Percentiles rank a stretch among this genome's conserved stretches.
These are phyloP conservation scores for Apocheima hispidaria DNA, from an alignment of 2,888 invertebrate species.

Conservation along the genomic window DNA sequence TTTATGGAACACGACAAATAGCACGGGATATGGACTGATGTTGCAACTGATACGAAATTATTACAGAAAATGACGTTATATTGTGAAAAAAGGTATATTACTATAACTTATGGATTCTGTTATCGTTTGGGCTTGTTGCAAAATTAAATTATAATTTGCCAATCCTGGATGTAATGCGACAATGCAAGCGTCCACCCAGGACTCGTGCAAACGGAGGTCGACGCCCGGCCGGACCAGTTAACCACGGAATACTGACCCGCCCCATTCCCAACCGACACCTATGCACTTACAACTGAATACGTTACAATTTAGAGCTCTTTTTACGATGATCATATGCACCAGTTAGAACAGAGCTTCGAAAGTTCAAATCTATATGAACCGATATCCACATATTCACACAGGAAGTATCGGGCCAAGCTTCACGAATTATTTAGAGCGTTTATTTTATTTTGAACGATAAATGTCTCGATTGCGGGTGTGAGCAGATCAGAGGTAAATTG, in stretches of 20 bases:
- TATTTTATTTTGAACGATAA: constrained; percentile 37
- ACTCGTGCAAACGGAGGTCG: constrained; percentile 70
- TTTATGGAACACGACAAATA: background rate
- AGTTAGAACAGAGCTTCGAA: constrained; percentile 54
- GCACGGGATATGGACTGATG: background rate
- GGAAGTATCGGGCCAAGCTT: constrained; percentile 49
- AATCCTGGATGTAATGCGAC: constrained; percentile 67
- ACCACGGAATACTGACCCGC: constrained; percentile 76
- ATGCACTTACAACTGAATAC: constrained; percentile 54
- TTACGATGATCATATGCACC: constrained; percentile 40
- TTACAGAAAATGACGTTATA: background rate
- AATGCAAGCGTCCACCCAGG: constrained; percentile 68
- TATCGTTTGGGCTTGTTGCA: constrained; percentile 7
- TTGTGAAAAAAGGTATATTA: background rate
- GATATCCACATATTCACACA: constrained; percentile 53
- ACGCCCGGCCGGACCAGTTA: constrained; percentile 70
- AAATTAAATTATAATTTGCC: constrained; percentile 46
- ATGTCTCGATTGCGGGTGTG: constrained; percentile 39
- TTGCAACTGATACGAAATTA: background rate
- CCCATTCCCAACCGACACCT: constrained; percentile 53
- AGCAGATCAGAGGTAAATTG: constrained; percentile 40
- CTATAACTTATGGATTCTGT: too few species aligned
- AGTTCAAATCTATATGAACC: constrained; percentile 51
- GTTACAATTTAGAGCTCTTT: constrained; percentile 52
- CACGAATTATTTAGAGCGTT: constrained; percentile 49